These are phyloP conservation scores for Lampris incognitus DNA, from an alignment of 2,113 vertebrate species.

Conservation along the genomic window DNA sequence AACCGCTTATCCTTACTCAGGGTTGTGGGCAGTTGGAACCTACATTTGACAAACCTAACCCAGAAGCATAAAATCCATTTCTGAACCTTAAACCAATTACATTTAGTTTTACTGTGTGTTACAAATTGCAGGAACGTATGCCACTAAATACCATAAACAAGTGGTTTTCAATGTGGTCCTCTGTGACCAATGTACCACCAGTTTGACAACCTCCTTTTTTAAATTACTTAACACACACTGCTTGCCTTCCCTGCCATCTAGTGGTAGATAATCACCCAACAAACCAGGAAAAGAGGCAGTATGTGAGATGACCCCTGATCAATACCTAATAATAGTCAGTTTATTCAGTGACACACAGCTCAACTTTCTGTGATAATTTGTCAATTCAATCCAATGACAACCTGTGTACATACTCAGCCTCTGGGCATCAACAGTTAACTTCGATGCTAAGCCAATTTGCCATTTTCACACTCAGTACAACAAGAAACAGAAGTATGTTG, in stretches of 20 bases:
- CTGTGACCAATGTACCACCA: no score
- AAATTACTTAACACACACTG: neutral
- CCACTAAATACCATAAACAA: no score
- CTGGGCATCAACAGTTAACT: neutral
- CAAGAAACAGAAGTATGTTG: neutral
- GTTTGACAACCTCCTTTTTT: no score
- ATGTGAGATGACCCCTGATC: constrained; percentile 6
- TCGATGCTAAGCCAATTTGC: neutral
- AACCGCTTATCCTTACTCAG: no score
- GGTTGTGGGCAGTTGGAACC: no score
- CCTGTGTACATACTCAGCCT: no score
- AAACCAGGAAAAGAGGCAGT: neutral
- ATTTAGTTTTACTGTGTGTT: no score
- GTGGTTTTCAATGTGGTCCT: no score
- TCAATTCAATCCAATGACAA: neutral
- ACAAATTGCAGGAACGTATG: no score
- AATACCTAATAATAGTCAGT: constrained; percentile 32
- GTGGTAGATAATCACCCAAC: constrained; percentile 27
- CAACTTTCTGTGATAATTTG: constrained; percentile 2
- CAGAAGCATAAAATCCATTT: no score
- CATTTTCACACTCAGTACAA: neutral
- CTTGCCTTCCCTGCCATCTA: constrained; percentile 39
- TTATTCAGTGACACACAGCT: neutral
- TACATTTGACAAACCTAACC: no score
- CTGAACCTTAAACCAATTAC: no score